Percentiles rank a stretch among this genome's conserved stretches.
Conservation (phyloP, 2,113 vertebrate species). For the Cyanoderma ruficeps region DNA sequence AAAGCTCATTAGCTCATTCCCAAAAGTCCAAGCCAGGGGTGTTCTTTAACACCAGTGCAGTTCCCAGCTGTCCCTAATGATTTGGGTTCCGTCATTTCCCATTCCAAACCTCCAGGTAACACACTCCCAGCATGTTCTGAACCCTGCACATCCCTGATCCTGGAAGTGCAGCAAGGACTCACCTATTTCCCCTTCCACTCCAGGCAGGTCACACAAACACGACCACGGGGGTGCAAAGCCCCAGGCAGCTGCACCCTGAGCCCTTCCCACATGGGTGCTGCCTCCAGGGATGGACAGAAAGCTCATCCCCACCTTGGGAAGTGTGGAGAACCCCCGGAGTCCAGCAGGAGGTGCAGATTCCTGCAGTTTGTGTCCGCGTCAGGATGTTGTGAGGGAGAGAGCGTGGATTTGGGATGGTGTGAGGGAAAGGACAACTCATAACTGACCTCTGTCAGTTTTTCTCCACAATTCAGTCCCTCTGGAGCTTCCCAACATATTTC, state of each 20-base stretch:
- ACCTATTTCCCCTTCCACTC: not conserved
- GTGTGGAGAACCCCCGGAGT: not conserved
- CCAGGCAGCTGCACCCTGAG: not conserved
- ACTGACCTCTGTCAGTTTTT: not conserved
- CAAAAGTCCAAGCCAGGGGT: not conserved
- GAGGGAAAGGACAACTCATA: not conserved
- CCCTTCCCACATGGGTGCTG: rapidly evolving
- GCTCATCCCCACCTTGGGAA: not conserved
- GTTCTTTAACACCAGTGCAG: not conserved
- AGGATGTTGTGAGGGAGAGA: not conserved
- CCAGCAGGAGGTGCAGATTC: not conserved
- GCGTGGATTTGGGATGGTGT: not conserved
- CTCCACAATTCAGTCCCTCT: not conserved
- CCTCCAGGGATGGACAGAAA: not conserved
- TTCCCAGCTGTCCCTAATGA: not conserved
- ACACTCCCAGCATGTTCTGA: not conserved
- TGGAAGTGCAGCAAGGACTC: not conserved
- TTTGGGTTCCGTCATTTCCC: not conserved
- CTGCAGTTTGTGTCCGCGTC: not conserved
- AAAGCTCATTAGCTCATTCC: not conserved
- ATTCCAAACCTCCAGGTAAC: not conserved
- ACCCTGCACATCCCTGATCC: not conserved
- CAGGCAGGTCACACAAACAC: rapidly evolving
- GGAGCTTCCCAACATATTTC: not conserved
- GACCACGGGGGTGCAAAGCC: rapidly evolving